These are phyloP conservation scores for Caenorhabditis tropicalis DNA, from an alignment of 1,140 invertebrate genomes.

Conservation along the genomic window DNA sequence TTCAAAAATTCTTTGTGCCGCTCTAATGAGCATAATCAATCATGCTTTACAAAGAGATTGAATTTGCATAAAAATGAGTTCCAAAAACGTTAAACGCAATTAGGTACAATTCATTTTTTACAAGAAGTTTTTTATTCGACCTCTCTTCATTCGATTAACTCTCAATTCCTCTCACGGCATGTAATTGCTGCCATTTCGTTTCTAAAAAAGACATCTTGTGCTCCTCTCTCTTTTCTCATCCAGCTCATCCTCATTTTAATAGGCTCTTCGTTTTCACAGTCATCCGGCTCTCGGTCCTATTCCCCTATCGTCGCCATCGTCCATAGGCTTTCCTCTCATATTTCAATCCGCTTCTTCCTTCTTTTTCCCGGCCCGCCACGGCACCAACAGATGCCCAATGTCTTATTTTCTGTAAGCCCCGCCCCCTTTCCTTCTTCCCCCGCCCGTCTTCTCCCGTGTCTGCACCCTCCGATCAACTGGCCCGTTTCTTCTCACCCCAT, in stretches of 20 bases:
- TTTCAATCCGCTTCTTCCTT: constrained; percentile 37
- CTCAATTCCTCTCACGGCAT: neutral
- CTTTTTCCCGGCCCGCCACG: neutral
- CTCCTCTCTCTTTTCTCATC: neutral
- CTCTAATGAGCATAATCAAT: neutral
- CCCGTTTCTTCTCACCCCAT: constrained; percentile 20
- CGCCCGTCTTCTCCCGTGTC: neutral
- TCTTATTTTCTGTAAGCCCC: constrained; percentile 38
- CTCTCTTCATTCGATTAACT: neutral
- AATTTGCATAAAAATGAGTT: too few species aligned
- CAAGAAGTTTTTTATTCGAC: too few species aligned
- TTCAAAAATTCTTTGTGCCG: neutral
- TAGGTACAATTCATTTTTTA: too few species aligned
- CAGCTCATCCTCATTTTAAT: constrained; percentile 43
- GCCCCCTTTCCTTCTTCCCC: neutral
- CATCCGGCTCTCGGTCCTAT: constrained; percentile 13
- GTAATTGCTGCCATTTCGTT: constrained; percentile 26
- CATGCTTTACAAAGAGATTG: too few species aligned
- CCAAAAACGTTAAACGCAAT: too few species aligned
- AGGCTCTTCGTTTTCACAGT: constrained; percentile 16
- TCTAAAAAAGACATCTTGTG: constrained; percentile 13
- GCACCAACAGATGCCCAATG: constrained; percentile 34
- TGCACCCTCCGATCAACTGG: constrained; percentile 8
- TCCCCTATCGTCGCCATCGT: too few species aligned
- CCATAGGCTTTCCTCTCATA: constrained; percentile 2